phyloP scores from a whole-genome alignment of 2,888 invertebrate species.

The Andrena marginata region DNA sequence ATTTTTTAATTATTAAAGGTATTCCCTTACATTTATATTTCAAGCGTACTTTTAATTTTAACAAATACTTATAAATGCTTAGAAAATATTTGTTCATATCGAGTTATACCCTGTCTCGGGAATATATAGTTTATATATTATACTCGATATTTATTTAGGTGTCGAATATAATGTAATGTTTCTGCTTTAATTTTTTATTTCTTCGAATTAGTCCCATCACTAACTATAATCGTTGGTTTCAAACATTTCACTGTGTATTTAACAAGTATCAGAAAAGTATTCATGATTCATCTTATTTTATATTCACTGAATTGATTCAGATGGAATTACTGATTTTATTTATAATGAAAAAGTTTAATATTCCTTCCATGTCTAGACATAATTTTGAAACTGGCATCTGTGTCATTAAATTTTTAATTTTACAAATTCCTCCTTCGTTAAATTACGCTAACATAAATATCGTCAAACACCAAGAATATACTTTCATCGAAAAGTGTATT shows the following conservation, averaged over 20 bases:
- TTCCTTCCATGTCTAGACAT: no score
- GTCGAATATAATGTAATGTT: neutral
- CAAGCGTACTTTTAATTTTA: neutral
- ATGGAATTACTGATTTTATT: no score
- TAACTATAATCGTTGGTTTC: neutral
- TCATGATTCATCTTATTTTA: no score
- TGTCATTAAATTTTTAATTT: no score
- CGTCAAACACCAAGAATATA: no score
- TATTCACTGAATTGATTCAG: no score
- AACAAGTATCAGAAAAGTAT: no score
- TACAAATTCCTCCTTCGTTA: no score
- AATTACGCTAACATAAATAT: no score
- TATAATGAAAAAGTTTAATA: neutral
- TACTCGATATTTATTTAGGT: neutral
- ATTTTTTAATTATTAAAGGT: constrained; percentile 6
- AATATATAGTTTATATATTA: constrained; percentile 20
- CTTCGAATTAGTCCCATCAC: neutral
- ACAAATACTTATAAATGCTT: neutral
- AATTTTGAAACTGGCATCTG: no score
- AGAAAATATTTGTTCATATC: neutral
- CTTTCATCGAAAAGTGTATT: no score
- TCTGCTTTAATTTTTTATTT: neutral
- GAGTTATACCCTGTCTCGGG: constrained; percentile 3
- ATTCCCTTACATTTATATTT: neutral
- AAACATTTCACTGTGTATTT: neutral